A percentile compares a stretch with the other conserved stretches of the same genome.
These are phyloP conservation scores for Gouania willdenowi DNA, from an alignment of 2,797 vertebrate genomes.

Conservation along the genomic window DNA sequence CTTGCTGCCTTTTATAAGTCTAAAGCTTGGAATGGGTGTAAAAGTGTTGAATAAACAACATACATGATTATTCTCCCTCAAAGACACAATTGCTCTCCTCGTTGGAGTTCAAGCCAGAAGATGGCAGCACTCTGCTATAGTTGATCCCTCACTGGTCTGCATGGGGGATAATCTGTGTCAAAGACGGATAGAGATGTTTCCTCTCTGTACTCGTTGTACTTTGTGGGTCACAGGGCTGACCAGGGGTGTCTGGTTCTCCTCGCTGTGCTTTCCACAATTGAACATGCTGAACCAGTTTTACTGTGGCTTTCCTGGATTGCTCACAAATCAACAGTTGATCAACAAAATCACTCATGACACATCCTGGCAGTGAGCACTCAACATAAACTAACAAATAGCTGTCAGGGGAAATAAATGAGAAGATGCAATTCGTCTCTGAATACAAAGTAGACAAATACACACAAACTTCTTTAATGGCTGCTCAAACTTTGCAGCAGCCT, in stretches of 20 bases:
- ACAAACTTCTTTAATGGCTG: slow-evolving; percentile 57
- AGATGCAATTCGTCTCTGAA: slow-evolving; percentile 46
- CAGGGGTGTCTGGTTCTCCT: slow-evolving; percentile 26
- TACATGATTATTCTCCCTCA: neutral
- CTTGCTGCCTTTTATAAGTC: too few species aligned
- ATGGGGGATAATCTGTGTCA: slow-evolving; percentile 21
- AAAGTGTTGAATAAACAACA: too few species aligned
- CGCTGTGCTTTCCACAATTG: slow-evolving; percentile 33
- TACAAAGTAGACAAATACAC: slow-evolving; percentile 52
- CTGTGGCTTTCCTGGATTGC: slow-evolving; percentile 36
- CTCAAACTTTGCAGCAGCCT: slow-evolving; percentile 68
- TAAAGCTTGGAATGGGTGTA: too few species aligned
- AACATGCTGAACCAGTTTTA: slow-evolving; percentile 56
- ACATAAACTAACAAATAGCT: slow-evolving; percentile 61
- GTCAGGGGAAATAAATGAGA: slow-evolving; percentile 58
- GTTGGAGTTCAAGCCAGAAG: slow-evolving; percentile 63
- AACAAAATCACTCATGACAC: slow-evolving; percentile 60
- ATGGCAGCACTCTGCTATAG: slow-evolving; percentile 76
- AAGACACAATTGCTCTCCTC: neutral
- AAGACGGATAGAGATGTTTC: slow-evolving; percentile 63
- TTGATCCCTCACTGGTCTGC: slow-evolving; percentile 42
- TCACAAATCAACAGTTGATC: slow-evolving; percentile 57
- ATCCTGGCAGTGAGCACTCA: slow-evolving; percentile 56
- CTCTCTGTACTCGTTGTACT: slow-evolving; percentile 29
- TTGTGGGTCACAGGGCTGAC: slow-evolving; percentile 55